Evolutionary conservation across 2,797 vertebrate genomes (phyloP).

Genomic region (Myioborus melanocephalus): DNA sequence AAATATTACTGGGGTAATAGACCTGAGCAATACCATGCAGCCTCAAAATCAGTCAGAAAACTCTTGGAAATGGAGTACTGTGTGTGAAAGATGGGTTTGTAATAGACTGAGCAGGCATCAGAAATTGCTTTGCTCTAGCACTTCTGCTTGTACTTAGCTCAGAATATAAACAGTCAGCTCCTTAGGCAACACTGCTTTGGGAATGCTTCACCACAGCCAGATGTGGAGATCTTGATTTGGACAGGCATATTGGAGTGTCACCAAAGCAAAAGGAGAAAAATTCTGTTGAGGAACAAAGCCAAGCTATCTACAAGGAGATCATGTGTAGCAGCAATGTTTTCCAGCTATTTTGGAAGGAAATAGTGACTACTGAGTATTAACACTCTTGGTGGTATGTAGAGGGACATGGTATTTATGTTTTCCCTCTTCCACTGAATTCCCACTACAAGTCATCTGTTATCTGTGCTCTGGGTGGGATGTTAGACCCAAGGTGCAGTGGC

Average conservation of each 20-base stretch:
- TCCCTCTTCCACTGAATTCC: neutral
- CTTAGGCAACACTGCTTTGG: neutral
- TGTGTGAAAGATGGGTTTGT: neutral
- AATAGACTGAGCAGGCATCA: neutral
- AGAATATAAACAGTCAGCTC: neutral
- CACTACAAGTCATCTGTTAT: neutral
- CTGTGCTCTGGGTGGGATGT: neutral
- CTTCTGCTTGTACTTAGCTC: neutral
- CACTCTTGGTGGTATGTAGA: neutral
- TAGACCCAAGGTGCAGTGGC: neutral
- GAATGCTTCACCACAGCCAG: neutral
- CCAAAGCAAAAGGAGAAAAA: neutral
- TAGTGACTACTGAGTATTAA: neutral
- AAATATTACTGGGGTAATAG: neutral
- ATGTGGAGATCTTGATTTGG: neutral
- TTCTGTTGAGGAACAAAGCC: neutral
- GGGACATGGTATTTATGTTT: neutral
- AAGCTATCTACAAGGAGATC: neutral
- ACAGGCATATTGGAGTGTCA: neutral
- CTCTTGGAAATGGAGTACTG: neutral
- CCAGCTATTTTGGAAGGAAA: neutral
- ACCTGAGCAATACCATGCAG: neutral
- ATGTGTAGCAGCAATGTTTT: neutral
- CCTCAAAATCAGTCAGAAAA: neutral
- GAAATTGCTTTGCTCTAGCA: neutral